Evolutionary conservation across 2,797 vertebrate genomes (phyloP).

Genomic region (Myotis daubentonii): DNA sequence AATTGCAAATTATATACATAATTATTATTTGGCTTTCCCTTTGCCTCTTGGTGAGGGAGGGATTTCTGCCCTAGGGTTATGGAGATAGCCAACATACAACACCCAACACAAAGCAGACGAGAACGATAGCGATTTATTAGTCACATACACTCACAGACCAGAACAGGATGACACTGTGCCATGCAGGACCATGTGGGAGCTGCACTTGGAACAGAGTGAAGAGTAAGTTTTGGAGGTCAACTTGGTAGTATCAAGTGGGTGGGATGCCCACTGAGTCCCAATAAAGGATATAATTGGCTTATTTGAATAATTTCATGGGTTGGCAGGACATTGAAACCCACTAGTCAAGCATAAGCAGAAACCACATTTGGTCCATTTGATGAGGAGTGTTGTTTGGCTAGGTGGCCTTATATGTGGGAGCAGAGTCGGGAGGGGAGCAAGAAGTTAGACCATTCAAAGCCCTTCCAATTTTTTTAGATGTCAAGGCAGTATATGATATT

Average conservation of each 20-base stretch:
- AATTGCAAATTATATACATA: neutral
- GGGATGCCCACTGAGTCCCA: neutral
- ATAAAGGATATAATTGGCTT: neutral
- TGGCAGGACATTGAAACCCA: neutral
- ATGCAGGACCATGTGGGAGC: neutral
- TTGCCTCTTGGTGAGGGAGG: neutral
- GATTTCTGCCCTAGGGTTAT: neutral
- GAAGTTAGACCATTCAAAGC: neutral
- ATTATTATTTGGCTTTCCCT: neutral
- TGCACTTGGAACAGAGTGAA: neutral
- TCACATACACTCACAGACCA: neutral
- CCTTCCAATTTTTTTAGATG: neutral
- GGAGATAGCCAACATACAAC: neutral
- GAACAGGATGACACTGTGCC: neutral
- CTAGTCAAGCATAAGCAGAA: neutral
- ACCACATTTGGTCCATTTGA: neutral
- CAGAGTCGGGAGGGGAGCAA: neutral
- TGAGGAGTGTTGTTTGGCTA: neutral
- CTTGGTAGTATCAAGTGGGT: neutral
- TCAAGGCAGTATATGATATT: neutral
- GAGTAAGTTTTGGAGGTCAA: neutral
- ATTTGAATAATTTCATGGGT: neutral
- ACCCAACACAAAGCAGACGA: neutral
- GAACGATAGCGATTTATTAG: neutral
- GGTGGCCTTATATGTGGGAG: neutral